These are phyloP conservation scores for Spodoptera litura DNA, from an alignment of 1,140 invertebrate genomes.

Conservation along the genomic window DNA sequence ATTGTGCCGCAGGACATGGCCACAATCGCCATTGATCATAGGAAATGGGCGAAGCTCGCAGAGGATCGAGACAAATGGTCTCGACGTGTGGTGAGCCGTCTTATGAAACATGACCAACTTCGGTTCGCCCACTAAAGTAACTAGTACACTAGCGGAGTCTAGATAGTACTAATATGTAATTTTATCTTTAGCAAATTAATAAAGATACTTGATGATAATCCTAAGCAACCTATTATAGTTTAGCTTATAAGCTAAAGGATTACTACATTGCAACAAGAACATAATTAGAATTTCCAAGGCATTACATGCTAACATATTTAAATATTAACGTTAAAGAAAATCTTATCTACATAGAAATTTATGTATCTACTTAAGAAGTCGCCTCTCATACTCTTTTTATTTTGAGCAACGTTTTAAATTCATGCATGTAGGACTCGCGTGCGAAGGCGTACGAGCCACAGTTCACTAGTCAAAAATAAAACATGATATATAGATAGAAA, in stretches of 20 bases:
- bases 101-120: conserved; percentile 29
- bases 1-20: conserved; percentile 30
- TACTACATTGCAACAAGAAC: not conserved
- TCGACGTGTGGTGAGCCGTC: conserved; percentile 27
- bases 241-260: no score
- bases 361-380: conserved; percentile 12
- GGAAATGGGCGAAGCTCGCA: conserved; percentile 33
- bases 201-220: no score
- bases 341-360: conserved; percentile 20
- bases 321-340: not conserved
- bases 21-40: conserved; percentile 40
- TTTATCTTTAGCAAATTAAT: no score
- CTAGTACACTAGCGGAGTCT: not conserved
- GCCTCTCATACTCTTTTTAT: conserved; percentile 19
- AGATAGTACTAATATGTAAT: no score
- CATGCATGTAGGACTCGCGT: conserved; percentile 36
- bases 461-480: conserved; percentile 36
- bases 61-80: conserved; percentile 37
- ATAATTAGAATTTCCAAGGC: not conserved
- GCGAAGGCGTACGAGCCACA: conserved; percentile 15
- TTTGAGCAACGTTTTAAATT: conserved; percentile 34
- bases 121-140: conserved; percentile 1
- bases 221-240: no score
- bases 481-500: conserved; percentile 25
- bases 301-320: not conserved